Evolutionary conservation across 2,888 invertebrate species (phyloP), one percentile per base, ranked within the genome.

Genomic region (Cantharis rufa): DNA sequence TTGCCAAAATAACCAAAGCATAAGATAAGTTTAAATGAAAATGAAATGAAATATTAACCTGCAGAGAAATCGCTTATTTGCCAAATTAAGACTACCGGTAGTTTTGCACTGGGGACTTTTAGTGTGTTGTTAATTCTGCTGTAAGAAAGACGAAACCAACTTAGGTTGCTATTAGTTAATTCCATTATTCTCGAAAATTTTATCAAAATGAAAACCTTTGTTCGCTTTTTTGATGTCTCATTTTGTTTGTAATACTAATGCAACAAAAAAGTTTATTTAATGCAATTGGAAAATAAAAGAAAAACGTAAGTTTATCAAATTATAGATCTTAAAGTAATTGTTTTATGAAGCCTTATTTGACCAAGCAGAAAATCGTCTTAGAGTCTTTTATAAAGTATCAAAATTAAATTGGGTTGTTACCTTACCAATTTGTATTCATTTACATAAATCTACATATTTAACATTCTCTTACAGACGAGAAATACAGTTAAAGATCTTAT

Each of bases 361-460:
- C 24, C 61, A 71, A 61, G 71, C 74, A 71, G 77, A 77, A 77
- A 73, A 77, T 66, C 72, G 71, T 77, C 77, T 76, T 76, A 76
- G 11, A 70, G 69, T 61, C 72, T 72, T 75, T 78, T 75, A 78
- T 78, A 75, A 78, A 78, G 72, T 73, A 72, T 75, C 70, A 72
- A 78, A 78, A 78, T 78, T 78, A 75, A 78, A 78, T 78, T 74
- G 72, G 64, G 78, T 72, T 72, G 78, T 78, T 78, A 78, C 78
- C 78, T 78, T 78, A 78, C 78, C 75, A 78, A 78, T 78, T 78
- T 78, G 78, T 78, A 78, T 78, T 75, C 75, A 78, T 78, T 78
- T 78, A 62, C 78, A 78, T 78, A 78, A 72, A 78, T 78, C 72
- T 78, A 70, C 75, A 78, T 78, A 73, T 75, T 78, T 72, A 78